Evolutionary conservation across 2,113 vertebrate genomes (phyloP), one percentile per base, ranked within the genome.

Genomic region (Neodon shergylaensis): DNA sequence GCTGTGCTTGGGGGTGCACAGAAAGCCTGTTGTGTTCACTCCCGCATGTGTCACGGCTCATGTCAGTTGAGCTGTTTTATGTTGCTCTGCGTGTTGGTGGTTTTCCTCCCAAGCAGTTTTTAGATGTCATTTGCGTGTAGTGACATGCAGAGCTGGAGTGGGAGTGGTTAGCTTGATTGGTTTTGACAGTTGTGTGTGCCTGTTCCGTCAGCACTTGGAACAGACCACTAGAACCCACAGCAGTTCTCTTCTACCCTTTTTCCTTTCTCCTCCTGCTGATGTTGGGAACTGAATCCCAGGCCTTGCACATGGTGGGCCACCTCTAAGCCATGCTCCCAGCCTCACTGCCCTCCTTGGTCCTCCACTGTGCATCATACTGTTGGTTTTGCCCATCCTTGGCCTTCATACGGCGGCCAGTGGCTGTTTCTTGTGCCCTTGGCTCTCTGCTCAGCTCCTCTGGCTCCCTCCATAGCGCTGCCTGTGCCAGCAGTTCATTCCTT

Each of bases 381-480:
- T 54, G 14, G 14, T 3, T 54, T 44, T 17, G 36, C 63, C 31
- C 8, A 7, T 16, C 17, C 28, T 19, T 90, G 54, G 36, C 10
- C 17, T 47, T 26, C 10, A 4, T 42, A 10, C 14, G 4, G 31
- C n/a, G 22, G 1, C n/a, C 81, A 42, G n/a, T 42, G 8, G 22
- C 81, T 83, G 81, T 39, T 12, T 58, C 36, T 63, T 10, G 76
- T 4, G 68, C 1, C 14, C 65, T 33, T 83, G 65, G 39, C 58
- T 65, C 14, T 33, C 52, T 36, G 10, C n/a, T 47, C 61, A 0
- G 21, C 10, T 0, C 36, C 5, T 84, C 6, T 39, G 54, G 26
- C 33, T 7, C 31, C 5, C 0, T 13, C 28, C 11, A 0, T 7
- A 6, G 28, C 4, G 26, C 39, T 3, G 5, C 31, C 1, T 0